Conservation (phyloP, 2,113 vertebrate genomes). For the Crocuta crocuta region DNA sequence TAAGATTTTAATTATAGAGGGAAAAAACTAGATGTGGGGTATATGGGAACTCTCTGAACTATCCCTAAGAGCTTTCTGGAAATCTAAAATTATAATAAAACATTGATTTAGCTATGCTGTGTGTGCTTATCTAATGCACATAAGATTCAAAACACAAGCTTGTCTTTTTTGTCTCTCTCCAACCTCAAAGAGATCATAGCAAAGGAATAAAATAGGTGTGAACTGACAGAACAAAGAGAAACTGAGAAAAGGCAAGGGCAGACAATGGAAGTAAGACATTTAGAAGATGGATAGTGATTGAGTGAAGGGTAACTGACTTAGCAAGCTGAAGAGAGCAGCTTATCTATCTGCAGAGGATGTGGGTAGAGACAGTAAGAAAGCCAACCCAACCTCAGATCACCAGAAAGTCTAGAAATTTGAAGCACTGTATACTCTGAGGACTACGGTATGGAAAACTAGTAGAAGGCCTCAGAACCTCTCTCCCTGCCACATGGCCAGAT, state of each 20-base stretch:
- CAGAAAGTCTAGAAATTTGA: background rate
- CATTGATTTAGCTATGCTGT: background rate
- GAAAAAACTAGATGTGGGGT: background rate
- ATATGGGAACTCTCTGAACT: background rate
- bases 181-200: background rate
- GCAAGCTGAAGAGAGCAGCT: background rate
- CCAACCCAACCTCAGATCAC: too few relatives aligned
- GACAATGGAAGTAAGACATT: background rate
- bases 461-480: background rate
- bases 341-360: background rate
- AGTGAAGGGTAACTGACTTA: background rate
- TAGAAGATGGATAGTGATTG: background rate
- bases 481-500: background rate
- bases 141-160: background rate
- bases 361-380: background rate
- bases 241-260: background rate
- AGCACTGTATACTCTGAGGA: background rate
- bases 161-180: background rate
- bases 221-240: background rate
- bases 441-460: background rate
- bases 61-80: background rate
- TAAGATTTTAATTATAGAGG: slow-evolving; percentile 1
- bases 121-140: background rate
- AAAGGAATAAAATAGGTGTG: background rate
- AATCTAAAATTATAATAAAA: background rate